Evolutionary conservation across 1,140 invertebrate species (phyloP), one percentile per base, ranked within the genome.

Genomic region (Eueides isabella): DNA sequence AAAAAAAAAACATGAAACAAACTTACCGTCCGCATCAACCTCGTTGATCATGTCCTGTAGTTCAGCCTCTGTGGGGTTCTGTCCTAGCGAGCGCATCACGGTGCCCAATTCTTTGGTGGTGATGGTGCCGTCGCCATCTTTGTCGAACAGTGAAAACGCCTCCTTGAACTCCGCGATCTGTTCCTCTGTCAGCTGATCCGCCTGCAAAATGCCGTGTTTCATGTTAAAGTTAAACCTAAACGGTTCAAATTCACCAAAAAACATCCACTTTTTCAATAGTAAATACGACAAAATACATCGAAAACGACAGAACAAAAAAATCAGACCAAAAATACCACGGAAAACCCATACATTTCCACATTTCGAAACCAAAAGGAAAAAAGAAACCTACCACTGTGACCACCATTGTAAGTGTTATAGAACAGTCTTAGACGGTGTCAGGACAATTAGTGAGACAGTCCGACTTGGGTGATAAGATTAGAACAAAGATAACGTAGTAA

Each of bases 41-140:
- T 99, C 99, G 94, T 99, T 99, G 94, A 99, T 99, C 98, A 99
- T 99, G 94, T 99, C 98, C 93, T 99, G 98, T 48, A 99, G 95
- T 94, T 99, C 99, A 61, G 98, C 98, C 94, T 99, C 99, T 87
- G 99, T 99, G 86, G 99, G 99, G 94, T 99, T 99, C 95, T 99
- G 98, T 81, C 99, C 99, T 90, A 99, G 95, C 68, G 98, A 99
- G 86, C 99, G 95, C 98, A 99, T 99, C 74, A 99, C 99, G 86
- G 98, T 99, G 82, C 99, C 99, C 95, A 99, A 96, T 95, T 99
- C 99, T 95, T 99, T 99, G 91, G 99, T 99, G 82, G 99, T 99
- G 94, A 99, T 99, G 86, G 99, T 99, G 92, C 99, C 99, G 95
- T 99, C 99, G 75, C 99, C 99, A 93, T 99, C 98, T 94, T 99